Base-by-base conservation (phyloP, 1,140 invertebrate species). In the Bombus impatiens region DNA sequence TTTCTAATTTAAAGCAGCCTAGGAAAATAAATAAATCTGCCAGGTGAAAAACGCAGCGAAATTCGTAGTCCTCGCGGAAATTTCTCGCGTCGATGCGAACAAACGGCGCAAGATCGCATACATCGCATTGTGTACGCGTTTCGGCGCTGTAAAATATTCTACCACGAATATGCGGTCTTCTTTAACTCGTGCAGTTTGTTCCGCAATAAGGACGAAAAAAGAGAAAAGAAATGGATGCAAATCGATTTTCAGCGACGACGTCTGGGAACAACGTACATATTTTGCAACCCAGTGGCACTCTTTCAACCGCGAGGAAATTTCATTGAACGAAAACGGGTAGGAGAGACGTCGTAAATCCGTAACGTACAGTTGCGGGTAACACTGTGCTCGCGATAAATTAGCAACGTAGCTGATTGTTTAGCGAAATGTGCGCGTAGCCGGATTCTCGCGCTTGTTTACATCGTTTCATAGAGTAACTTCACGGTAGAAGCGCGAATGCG, bases 381-480 rank as follows among this genome's bases (percentile, higher is more conserved):
- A 32, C 12, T 25, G 12, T 35, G 12, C 32, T 12, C 35, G 35
- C 35, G 47, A 37, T 77, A 35, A 80, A 80, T 80, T 67, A 44
- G 37, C 53, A 47, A 28, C 22, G 65, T 1, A 44, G 32, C 25
- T 3, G n/a, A 42, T 9, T n/a, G 4, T 2, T 22, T 6, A 42
- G 28, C 2, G 13, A 35, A 42, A 18, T 13, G 4, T 4, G 25
- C 28, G 6, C 12, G 44, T 15, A 75, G 32, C 22, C 25, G 22
- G 62, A 57, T 70, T 44, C 8, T 70, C 42, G 32, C n/a, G 35
- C 32, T 68, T 83, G 75, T 84, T 70, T 78, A 57, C 72, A 82
- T 82, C 44, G 82, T 83, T 83, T 77, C 62, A 47, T 76, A 47
- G 53, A 62, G 12, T 62, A 62, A 78, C 70, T 84, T 70, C 82